These are phyloP conservation scores for Eidolon helvum DNA, from an alignment of 2,113 vertebrate genomes.

Conservation along the genomic window DNA sequence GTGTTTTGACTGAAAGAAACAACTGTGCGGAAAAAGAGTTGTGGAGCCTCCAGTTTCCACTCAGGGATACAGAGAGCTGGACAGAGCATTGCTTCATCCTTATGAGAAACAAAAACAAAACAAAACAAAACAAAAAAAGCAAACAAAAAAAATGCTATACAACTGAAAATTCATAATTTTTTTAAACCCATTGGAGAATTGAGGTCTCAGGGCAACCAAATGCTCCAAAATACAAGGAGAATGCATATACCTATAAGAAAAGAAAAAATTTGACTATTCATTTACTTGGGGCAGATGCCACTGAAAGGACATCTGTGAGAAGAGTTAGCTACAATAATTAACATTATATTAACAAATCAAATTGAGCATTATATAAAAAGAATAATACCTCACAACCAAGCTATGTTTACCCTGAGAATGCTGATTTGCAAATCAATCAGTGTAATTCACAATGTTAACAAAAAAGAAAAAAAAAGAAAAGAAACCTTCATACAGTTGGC, in stretches of 20 bases:
- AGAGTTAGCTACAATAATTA: not conserved
- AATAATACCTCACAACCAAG: not conserved
- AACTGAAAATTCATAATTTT: not conserved
- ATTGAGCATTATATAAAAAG: not conserved
- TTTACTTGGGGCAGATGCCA: not conserved
- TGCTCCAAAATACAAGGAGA: not conserved
- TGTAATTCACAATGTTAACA: not conserved
- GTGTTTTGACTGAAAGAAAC: constrained; percentile 15
- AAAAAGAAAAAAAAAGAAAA: not conserved
- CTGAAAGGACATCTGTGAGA: not conserved
- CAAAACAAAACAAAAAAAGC: not conserved
- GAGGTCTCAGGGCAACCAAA: not conserved
- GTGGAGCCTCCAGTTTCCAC: not conserved
- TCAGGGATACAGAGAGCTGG: not conserved
- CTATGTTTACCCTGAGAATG: not conserved
- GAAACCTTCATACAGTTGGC: not conserved
- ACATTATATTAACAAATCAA: not conserved
- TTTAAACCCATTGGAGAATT: not conserved
- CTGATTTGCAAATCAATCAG: not conserved
- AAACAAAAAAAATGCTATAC: not conserved
- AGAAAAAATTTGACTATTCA: not conserved
- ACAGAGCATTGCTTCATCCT: not conserved
- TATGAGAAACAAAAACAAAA: not conserved
- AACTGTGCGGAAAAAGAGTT: not conserved
- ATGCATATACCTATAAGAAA: not conserved